These are phyloP conservation scores for Philopedon plagiatum DNA, from an alignment of 2,888 invertebrate species.

Conservation along the genomic window DNA sequence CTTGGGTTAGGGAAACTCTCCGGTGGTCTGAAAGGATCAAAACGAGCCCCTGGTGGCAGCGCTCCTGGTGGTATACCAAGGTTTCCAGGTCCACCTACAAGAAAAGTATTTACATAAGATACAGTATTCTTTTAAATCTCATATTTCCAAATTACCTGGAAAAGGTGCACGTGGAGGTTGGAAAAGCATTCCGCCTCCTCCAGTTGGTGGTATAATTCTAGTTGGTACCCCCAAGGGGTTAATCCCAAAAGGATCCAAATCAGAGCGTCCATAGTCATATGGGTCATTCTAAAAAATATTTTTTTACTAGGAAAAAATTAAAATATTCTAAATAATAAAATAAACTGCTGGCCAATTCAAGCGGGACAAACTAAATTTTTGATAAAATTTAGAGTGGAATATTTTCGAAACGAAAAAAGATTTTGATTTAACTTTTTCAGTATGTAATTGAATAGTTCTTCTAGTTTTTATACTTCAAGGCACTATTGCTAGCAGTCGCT, in stretches of 20 bases:
- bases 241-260: slow-evolving; percentile 82
- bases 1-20: slow-evolving; percentile 66
- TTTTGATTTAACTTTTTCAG: too few species aligned
- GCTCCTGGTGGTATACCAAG: slow-evolving; percentile 68
- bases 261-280: slow-evolving; percentile 76
- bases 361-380: too few species aligned
- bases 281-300: slow-evolving; percentile 56
- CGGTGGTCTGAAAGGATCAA: slow-evolving; percentile 86
- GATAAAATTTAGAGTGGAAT: too few species aligned
- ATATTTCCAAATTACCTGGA: slow-evolving; percentile 45
- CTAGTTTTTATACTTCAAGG: too few species aligned
- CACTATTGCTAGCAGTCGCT: too few species aligned
- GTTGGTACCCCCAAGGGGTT: slow-evolving; percentile 64
- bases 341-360: too few species aligned
- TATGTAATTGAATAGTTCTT: too few species aligned
- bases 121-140: too few species aligned
- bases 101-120: slow-evolving; percentile 1
- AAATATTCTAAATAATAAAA: too few species aligned
- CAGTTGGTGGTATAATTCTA: slow-evolving; percentile 56
- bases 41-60: slow-evolving; percentile 85
- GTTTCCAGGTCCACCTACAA: slow-evolving; percentile 28
- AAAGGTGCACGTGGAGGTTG: slow-evolving; percentile 72
- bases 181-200: slow-evolving; percentile 83
- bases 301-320: slow-evolving; percentile 36
- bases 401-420: too few species aligned